Percentiles rank a stretch among this genome's conserved stretches.
phyloP scores from a whole-genome alignment of 2,797 vertebrate genomes.

The Parambassis ranga region DNA sequence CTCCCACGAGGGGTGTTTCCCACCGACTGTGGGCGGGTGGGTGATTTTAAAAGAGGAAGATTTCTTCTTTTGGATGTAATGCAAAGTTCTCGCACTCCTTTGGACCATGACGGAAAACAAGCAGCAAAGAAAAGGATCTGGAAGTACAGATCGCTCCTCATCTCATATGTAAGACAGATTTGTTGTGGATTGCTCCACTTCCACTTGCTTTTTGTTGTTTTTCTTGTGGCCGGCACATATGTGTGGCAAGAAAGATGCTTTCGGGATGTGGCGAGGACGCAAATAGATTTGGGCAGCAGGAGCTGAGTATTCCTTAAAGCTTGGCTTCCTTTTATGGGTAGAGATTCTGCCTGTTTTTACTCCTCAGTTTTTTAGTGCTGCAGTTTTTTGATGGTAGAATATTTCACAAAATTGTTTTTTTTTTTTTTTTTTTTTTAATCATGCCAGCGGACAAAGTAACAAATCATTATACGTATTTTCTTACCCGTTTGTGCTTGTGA shows the following conservation, averaged over 20 bases:
- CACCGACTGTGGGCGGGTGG: constrained; percentile 37
- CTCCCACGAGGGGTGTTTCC: constrained; percentile 64
- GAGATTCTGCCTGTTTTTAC: not conserved
- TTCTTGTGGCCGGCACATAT: constrained; percentile 21
- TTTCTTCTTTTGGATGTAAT: constrained; percentile 59
- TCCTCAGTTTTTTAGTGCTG: not conserved
- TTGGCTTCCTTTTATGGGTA: constrained; percentile 39
- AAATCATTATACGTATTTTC: not conserved
- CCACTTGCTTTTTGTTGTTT: constrained; percentile 7
- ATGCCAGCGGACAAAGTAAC: not conserved
- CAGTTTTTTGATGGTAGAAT: not conserved
- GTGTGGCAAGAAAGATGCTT: constrained; percentile 51
- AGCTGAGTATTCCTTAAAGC: constrained; percentile 25
- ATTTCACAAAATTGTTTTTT: not conserved
- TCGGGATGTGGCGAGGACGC: constrained; percentile 59
- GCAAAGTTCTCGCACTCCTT: constrained; percentile 74
- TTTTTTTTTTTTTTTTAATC: not conserved
- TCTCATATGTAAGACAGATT: constrained; percentile 61
- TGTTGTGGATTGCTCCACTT: constrained; percentile 8
- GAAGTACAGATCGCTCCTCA: constrained; percentile 37
- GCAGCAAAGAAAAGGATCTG: constrained; percentile 62
- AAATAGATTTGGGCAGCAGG: constrained; percentile 60
- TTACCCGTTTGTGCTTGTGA: not conserved
- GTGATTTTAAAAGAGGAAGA: constrained; percentile 44
- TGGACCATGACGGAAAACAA: constrained; percentile 74